phyloP scores from a whole-genome alignment of 1,140 invertebrate species.

The Drosophila athabasca region DNA sequence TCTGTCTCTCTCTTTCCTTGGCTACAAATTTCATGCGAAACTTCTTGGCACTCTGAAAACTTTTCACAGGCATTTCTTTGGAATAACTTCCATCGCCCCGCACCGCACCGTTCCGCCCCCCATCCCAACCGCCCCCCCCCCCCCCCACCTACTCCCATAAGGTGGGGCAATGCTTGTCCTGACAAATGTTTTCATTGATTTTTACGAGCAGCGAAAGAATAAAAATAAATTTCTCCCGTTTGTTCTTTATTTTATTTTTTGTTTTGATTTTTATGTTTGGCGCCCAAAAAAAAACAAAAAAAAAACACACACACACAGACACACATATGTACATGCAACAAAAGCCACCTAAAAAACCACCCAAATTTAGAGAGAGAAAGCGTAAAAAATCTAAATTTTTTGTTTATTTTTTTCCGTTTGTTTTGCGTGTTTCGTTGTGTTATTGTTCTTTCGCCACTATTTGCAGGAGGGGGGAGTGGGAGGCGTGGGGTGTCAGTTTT shows the following conservation, averaged over 20 bases:
- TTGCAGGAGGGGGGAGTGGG: neutral
- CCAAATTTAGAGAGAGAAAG: neutral
- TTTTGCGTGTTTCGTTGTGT: conserved; percentile 28
- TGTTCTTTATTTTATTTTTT: conserved; percentile 21
- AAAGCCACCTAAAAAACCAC: neutral
- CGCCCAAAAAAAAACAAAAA: neutral
- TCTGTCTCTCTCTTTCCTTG: neutral
- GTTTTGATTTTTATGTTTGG: conserved; percentile 19
- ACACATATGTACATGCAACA: no score
- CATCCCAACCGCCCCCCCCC: neutral
- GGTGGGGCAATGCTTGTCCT: conserved; percentile 45
- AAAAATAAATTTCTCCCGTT: conserved; percentile 70
- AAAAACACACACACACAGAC: no score
- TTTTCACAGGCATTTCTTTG: conserved; percentile 58
- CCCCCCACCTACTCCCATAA: neutral
- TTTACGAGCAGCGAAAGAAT: conserved; percentile 74
- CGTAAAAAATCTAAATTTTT: conserved; percentile 13
- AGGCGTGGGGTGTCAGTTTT: conserved; percentile 34
- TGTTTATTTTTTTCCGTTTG: conserved; percentile 35
- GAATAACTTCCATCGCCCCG: conserved; percentile 25
- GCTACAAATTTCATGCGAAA: conserved; percentile 77
- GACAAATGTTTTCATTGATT: conserved; percentile 75
- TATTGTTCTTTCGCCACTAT: conserved; percentile 23
- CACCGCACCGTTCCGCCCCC: neutral
- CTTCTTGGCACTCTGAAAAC: conserved; percentile 53